These are phyloP conservation scores for Apamea monoglypha DNA, from an alignment of 2,888 invertebrate species.

Conservation along the genomic window DNA sequence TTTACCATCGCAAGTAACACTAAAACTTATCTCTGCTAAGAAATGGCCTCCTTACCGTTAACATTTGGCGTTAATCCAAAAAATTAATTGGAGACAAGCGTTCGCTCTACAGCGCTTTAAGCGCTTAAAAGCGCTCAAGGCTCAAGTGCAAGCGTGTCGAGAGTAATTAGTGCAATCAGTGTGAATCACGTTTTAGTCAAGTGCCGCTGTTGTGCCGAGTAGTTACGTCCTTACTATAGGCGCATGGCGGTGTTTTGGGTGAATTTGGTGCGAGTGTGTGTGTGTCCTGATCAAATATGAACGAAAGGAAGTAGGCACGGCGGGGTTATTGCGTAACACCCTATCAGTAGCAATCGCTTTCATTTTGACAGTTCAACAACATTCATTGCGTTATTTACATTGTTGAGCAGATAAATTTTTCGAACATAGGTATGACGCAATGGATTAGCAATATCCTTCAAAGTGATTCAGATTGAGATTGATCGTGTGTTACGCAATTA, in stretches of 20 bases:
- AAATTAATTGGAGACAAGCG: conserved; percentile 85
- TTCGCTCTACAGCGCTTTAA: conserved; percentile 70
- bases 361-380: too few species aligned
- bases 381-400: too few species aligned
- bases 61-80: conserved; percentile 85
- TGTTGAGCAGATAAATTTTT: too few species aligned
- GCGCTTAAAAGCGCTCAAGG: conserved; percentile 59
- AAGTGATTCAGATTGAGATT: too few species aligned
- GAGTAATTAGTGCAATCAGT: conserved; percentile 86
- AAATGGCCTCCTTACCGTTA: conserved; percentile 63
- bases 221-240: conserved; percentile 65
- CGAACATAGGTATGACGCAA: too few species aligned
- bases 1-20: conserved; percentile 45
- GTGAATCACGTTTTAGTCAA: conserved; percentile 84
- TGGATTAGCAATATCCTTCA: too few species aligned
- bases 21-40: conserved; percentile 59
- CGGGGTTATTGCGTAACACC: too few species aligned
- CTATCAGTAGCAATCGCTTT: too few species aligned
- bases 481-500: too few species aligned
- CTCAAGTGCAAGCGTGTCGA: conserved; percentile 73
- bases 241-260: conserved; percentile 7
- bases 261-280: conserved; percentile 36
- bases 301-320: background rate
- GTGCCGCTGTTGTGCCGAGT: conserved; percentile 76
- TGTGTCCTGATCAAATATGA: background rate